Conservation (phyloP, 2,888 invertebrate genomes). For the Amiota communis region DNA sequence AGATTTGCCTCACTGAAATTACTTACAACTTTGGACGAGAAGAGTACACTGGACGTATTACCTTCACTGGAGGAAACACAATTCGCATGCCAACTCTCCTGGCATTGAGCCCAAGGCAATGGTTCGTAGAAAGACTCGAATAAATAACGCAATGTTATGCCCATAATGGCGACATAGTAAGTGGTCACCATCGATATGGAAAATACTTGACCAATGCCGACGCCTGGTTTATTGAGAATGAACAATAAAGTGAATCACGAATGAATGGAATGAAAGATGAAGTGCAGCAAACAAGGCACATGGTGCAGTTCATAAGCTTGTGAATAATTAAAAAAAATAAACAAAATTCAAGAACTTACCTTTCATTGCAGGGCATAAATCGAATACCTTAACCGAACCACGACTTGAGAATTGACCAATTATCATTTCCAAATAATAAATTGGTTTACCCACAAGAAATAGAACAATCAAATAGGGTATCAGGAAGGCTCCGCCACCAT, state of each 20-base stretch:
- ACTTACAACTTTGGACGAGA: neutral
- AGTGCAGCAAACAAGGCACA: neutral
- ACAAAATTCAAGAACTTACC: constrained; percentile 73
- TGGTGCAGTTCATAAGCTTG: neutral
- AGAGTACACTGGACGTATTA: constrained; percentile 46
- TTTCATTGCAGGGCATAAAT: constrained; percentile 81
- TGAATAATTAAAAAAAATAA: constrained; percentile 1
- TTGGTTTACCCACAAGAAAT: constrained; percentile 79
- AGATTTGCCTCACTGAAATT: constrained; percentile 9
- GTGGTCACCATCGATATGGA: constrained; percentile 77
- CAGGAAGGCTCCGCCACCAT: constrained; percentile 81
- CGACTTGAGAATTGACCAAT: constrained; percentile 83
- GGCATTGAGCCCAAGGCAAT: constrained; percentile 79
- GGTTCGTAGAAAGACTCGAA: constrained; percentile 77
- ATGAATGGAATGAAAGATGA: neutral
- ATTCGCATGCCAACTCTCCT: constrained; percentile 74
- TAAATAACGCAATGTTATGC: constrained; percentile 78
- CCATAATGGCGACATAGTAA: constrained; percentile 81
- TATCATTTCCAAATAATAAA: constrained; percentile 83
- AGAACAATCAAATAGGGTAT: constrained; percentile 80
- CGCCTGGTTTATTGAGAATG: constrained; percentile 69
- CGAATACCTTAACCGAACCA: constrained; percentile 80
- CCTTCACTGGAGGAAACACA: constrained; percentile 72
- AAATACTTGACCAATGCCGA: constrained; percentile 76
- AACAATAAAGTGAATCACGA: neutral